Conservation (phyloP, 2,888 invertebrate genomes). For the Pardosa pseudoannulata region DNA sequence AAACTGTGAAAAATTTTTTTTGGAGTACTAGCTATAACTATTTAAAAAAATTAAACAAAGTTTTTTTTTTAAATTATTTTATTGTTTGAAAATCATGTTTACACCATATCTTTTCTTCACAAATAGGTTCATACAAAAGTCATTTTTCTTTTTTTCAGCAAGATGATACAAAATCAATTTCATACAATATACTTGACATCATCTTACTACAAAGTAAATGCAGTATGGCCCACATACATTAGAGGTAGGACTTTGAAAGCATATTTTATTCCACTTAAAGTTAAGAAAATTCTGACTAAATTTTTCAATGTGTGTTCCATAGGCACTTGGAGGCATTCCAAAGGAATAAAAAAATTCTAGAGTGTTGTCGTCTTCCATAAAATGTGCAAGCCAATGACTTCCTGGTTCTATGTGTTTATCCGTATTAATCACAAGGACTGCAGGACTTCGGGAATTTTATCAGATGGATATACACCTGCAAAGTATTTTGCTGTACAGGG, state of each 20-base stretch:
- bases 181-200: slow-evolving; percentile 19
- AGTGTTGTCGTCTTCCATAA: slow-evolving; percentile 17
- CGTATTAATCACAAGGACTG: slow-evolving; percentile 32
- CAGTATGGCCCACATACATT: slow-evolving; percentile 46
- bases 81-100: no score
- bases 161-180: not conserved
- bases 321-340: slow-evolving; percentile 10
- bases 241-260: slow-evolving; percentile 13
- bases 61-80: not conserved
- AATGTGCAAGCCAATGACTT: slow-evolving; percentile 47
- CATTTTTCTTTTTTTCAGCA: not conserved
- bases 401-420: slow-evolving; percentile 26
- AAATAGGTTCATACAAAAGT: not conserved
- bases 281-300: not conserved
- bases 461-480: no score
- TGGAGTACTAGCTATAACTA: no score
- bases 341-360: slow-evolving; percentile 34
- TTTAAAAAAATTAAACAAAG: no score
- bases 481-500: no score
- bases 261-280: not conserved
- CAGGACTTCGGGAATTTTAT: no score
- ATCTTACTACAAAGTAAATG: slow-evolving; percentile 20
- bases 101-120: no score
- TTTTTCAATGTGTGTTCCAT: slow-evolving; percentile 5
- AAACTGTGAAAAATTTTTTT: no score